A percentile compares a stretch with the other conserved stretches of the same genome.
phyloP scores from a whole-genome alignment of 2,113 vertebrate species.

The human region GRCh38 chr11:15724501-15725000 shows the following conservation, averaged over 20 bases:
- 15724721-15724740: neutral
- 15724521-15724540: neutral
- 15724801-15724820: neutral
- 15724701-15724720: neutral
- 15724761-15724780: neutral
- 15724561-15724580: neutral
- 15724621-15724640: neutral
- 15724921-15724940: neutral
- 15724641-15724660: neutral
- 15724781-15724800: neutral
- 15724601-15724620: neutral
- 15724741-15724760: neutral
- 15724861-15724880: neutral
- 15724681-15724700: neutral
- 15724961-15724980: neutral
- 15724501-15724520: neutral
- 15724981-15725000: constrained; percentile 7
- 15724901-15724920: neutral
- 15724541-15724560: neutral
- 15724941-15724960: neutral
- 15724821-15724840: neutral
- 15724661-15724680: neutral
- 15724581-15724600: neutral
- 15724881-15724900: neutral
- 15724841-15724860: neutral